phyloP scores from a whole-genome alignment of 2,113 vertebrate genomes.

The Myocastor coypus region DNA sequence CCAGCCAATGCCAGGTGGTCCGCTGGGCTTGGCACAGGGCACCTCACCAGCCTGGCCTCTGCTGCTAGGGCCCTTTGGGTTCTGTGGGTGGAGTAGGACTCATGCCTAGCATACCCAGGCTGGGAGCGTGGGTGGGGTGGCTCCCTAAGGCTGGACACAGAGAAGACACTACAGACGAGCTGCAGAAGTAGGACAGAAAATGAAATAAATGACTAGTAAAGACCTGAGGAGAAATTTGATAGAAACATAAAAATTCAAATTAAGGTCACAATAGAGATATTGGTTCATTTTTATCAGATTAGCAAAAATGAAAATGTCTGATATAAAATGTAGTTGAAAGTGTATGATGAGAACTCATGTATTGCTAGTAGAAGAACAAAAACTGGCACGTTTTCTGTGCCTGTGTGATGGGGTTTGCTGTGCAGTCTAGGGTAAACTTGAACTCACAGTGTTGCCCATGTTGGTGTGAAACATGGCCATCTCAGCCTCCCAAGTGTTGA shows the following conservation, averaged over 20 bases:
- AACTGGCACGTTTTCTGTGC: background rate
- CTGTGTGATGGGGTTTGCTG: background rate
- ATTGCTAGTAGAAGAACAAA: background rate
- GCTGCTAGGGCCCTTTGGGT: background rate
- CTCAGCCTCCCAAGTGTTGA: background rate
- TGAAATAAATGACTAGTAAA: background rate
- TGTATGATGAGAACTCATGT: background rate
- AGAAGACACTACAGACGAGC: too few species aligned
- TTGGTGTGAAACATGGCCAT: background rate
- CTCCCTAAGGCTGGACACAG: too few species aligned
- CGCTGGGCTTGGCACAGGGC: background rate
- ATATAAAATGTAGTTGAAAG: background rate
- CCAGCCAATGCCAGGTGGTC: background rate
- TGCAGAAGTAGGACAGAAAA: background rate
- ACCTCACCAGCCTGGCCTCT: background rate
- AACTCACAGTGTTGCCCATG: background rate
- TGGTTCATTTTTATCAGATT: background rate
- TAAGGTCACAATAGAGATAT: background rate
- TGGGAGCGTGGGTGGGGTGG: too few species aligned
- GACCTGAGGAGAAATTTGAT: background rate
- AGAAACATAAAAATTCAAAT: background rate
- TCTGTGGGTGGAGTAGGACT: background rate
- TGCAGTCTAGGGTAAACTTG: background rate
- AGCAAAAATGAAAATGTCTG: background rate
- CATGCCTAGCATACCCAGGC: background rate